Percentiles rank a stretch among this genome's conserved stretches.
Evolutionary conservation across 2,888 invertebrate genomes (phyloP).

Genomic region (Meghimatium bilineatum): DNA sequence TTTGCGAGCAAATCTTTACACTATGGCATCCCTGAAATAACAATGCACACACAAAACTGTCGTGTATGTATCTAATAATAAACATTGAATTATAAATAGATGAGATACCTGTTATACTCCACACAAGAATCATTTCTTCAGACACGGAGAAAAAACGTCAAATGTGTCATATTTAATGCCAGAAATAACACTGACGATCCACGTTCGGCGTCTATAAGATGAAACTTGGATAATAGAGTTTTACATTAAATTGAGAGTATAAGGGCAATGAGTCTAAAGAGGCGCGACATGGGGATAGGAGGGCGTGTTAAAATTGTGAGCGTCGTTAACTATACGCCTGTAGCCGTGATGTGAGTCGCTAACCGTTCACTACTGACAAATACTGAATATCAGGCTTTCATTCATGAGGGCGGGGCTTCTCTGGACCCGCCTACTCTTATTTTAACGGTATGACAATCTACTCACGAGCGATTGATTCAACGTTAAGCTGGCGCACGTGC

Average conservation of each 20-base stretch:
- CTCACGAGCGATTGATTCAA: background rate
- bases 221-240: background rate
- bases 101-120: background rate
- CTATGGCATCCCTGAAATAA: no score
- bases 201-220: background rate
- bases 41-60: background rate
- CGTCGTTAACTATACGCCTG: background rate
- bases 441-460: background rate
- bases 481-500: conserved; percentile 7
- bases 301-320: background rate
- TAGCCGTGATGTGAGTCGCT: background rate
- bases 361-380: conserved; percentile 1
- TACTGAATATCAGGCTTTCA: background rate
- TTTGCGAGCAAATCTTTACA: no score
- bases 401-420: background rate
- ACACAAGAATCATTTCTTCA: background rate
- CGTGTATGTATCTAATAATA: background rate
- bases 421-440: background rate
- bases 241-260: background rate
- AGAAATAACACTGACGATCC: background rate
- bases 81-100: background rate
- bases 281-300: background rate
- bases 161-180: background rate
- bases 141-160: background rate
- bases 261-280: no score